Conservation (phyloP, 2,797 vertebrate genomes). For the Spatula versicolor region DNA sequence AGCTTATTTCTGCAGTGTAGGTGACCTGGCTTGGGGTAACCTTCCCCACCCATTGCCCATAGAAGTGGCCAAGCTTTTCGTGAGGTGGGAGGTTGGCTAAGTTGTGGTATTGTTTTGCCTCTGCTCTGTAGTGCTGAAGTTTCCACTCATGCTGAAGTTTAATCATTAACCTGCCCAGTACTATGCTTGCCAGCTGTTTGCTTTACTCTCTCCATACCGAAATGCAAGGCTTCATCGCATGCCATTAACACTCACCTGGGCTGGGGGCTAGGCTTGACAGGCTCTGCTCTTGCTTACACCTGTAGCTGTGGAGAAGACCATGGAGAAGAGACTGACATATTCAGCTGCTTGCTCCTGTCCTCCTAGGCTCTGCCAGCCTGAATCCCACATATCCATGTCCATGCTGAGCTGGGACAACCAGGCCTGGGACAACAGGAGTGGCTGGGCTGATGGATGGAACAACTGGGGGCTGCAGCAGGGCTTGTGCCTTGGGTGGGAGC, state of each 20-base stretch:
- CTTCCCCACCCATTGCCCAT: not conserved
- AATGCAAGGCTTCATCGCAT: not conserved
- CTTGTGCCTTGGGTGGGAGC: not conserved
- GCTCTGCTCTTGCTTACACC: not conserved
- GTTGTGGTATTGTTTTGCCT: not conserved
- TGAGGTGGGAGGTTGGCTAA: not conserved
- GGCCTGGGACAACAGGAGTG: no score
- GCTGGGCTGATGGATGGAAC: no score
- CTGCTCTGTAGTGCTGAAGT: not conserved
- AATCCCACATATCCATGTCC: not conserved
- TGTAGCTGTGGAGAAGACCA: not conserved
- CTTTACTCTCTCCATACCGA: not conserved
- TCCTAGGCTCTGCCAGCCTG: not conserved
- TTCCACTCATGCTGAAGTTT: not conserved
- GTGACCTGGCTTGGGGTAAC: not conserved
- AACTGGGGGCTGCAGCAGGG: no score
- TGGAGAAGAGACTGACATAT: not conserved
- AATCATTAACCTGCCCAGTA: rapidly evolving
- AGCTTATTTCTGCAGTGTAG: not conserved
- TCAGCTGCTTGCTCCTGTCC: not conserved
- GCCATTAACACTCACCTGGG: not conserved
- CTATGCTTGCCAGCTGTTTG: rapidly evolving
- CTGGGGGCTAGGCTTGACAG: not conserved
- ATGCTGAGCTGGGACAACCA: not conserved
- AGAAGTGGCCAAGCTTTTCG: rapidly evolving